Base-by-base conservation (phyloP, 2,797 vertebrate genomes). In the Acestrorhynchus altus region DNA sequence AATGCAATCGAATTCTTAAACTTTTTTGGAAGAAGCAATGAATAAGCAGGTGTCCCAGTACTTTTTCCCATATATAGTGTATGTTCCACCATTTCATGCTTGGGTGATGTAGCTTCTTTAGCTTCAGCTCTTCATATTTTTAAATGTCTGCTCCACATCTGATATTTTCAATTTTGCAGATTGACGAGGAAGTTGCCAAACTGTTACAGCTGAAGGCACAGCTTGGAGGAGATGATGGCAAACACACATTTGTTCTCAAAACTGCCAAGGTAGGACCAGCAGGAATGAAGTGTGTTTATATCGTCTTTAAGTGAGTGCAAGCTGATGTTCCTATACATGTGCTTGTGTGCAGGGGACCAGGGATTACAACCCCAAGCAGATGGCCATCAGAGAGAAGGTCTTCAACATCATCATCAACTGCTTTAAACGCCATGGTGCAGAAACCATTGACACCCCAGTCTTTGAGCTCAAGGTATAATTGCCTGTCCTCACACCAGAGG, bases 341-440 rank as follows among this genome's bases (percentile, higher is more conserved):
- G n/a, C 52, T 46, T 52, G 16, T 78, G 28, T 69, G 24, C 83
- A 99, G 98, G 98, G 98, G 82, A 98, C 97, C 18, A 94, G 97
- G 87, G 97, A 99, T 87, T 98, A 96, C 81, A 93, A 91, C 71
- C 97, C 98, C 1, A 95, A 94, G 76, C 96, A 96, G 89, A 95
- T 95, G 94, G 96, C 95, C 72, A 96, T 99, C 84, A 94, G 97
- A 22, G 97, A 96, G 57, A 96, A 90, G 56, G 96, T 98, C 13
- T 97, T 98, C 85, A 90, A 89, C 80, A 88, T 87, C 83, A 98
- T 97, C 82, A 86, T 94, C 76, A 49, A 75, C 83, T 95, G 94
- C 88, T 99, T 99, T 86, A 98, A 98, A 89, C 95, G 96, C 70
- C 98, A 99, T 16, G 97, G 96, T 68, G 98, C 97, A 1, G 96